These are phyloP conservation scores for Distichodus sexfasciatus DNA, from an alignment of 2,797 vertebrate species.

Conservation along the genomic window DNA sequence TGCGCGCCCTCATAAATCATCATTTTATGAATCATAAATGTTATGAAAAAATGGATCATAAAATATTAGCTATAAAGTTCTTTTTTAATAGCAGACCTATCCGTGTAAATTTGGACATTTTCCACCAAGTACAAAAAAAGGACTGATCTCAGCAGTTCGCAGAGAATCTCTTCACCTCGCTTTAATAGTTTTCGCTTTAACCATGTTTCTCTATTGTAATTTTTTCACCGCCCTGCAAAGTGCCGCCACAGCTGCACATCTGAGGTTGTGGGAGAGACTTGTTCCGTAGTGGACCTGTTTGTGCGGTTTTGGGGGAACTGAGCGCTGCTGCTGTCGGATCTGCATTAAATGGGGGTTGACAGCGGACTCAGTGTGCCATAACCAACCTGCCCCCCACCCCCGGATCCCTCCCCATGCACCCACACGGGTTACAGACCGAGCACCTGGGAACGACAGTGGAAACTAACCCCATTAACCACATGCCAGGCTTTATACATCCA, in stretches of 20 bases:
- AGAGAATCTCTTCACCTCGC: neutral
- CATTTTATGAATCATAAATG: slow-evolving; percentile 1
- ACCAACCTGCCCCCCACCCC: slow-evolving; percentile 1
- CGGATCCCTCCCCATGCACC: too few relatives aligned
- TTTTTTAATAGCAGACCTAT: neutral
- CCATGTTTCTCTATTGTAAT: neutral
- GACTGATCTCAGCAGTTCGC: neutral
- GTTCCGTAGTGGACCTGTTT: neutral
- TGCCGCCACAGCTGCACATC: neutral
- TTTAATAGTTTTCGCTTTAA: neutral
- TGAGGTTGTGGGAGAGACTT: neutral
- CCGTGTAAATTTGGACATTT: neutral
- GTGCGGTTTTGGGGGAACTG: neutral
- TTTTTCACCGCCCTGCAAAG: slow-evolving; percentile 1
- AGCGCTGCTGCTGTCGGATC: slow-evolving; percentile 1
- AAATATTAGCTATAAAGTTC: neutral
- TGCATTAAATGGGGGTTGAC: slow-evolving; percentile 33
- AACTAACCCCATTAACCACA: slow-evolving; percentile 39
- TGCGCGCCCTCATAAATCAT: slow-evolving; percentile 1
- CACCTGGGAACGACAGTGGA: slow-evolving; percentile 38
- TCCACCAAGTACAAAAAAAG: neutral
- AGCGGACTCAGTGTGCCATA: slow-evolving; percentile 33
- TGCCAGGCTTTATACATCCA: slow-evolving; percentile 29
- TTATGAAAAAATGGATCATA: neutral
- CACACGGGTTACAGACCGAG: slow-evolving; percentile 39